A percentile compares a stretch with the other conserved stretches of the same genome.
These are phyloP conservation scores for Galago senegalensis DNA, from an alignment of 2,797 vertebrate species.

Conservation along the genomic window DNA sequence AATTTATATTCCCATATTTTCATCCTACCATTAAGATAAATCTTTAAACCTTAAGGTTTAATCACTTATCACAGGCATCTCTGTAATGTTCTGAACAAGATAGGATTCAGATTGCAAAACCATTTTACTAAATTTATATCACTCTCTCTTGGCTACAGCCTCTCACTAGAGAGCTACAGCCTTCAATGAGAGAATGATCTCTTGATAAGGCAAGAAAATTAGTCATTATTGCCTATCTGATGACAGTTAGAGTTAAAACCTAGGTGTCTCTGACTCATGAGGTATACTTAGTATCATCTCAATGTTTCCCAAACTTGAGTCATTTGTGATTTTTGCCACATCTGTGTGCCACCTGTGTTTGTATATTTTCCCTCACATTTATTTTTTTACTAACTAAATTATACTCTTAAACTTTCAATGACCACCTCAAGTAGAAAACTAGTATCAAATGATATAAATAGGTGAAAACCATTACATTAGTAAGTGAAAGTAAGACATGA, in stretches of 20 bases:
- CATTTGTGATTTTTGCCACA: neutral
- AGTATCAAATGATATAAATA: constrained; percentile 19
- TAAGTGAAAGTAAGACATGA: neutral
- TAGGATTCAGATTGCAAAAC: constrained; percentile 61
- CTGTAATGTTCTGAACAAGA: constrained; percentile 39
- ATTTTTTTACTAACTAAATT: constrained; percentile 41
- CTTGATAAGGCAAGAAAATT: constrained; percentile 71
- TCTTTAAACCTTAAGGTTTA: constrained; percentile 45
- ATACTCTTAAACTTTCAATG: neutral
- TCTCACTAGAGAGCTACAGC: constrained; percentile 33
- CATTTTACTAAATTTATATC: constrained; percentile 62
- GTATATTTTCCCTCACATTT: neutral
- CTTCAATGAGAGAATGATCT: constrained; percentile 50
- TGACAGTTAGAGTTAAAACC: constrained; percentile 51
- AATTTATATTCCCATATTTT: neutral
- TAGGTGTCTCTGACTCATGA: constrained; percentile 57
- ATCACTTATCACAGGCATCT: constrained; percentile 50
- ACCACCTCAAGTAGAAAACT: constrained; percentile 14
- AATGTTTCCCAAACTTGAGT: constrained; percentile 23
- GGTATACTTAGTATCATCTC: neutral
- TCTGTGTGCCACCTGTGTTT: neutral
- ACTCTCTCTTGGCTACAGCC: neutral
- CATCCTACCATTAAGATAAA: neutral
- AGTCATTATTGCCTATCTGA: constrained; percentile 54
- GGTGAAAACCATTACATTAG: neutral